Evolutionary conservation across 2,113 vertebrate species (phyloP), one percentile per base, ranked within the genome.

Genomic region (Engystomops pustulosus): DNA sequence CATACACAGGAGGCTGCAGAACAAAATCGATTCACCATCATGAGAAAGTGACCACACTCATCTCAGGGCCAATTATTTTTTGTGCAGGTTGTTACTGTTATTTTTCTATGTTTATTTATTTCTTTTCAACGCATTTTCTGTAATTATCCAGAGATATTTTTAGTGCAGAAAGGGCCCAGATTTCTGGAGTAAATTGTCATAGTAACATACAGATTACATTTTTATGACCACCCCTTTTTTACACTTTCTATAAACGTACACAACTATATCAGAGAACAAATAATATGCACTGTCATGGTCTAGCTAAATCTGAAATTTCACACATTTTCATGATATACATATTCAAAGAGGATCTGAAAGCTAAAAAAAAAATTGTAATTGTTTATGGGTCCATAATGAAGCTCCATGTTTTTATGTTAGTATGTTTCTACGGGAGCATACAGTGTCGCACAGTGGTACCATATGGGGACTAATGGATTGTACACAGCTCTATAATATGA

Each of bases 11-110:
- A 41, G 82, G 27, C 82, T 53, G 83, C 74, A 69, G 36, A 69
- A 53, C 27, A 58, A 69, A 85, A 85, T 85, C 83, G 45, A 85
- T 85, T 85, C 47, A 41, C 74, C 82, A 78, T 84, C 82, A 79
- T 85, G 75, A 70, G 62, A 70, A 70, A 85, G 83, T 85, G 83
- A 85, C 83, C 83, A 79, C 65, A 32, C 49, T 84, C 30, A 58
- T 79, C 45, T 78, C 62, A 70, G 34, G 44, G 49, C 62, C 75
- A 79, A 85, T 85, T 85, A 85, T 79, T 79, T 84, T 77, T 70
- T 78, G 23, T 70, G 62, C 65, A 55, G 47, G 44, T 78, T 34
- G 14, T 84, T 84, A 77, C 44, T 67, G 47, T 15, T 34, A 6
- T 38, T 78, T 68, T 78, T 23, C 14, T 41, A 72, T 36, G 4